phyloP scores from a whole-genome alignment of 2,113 vertebrate genomes.

The Eudyptes chrysolophus region DNA sequence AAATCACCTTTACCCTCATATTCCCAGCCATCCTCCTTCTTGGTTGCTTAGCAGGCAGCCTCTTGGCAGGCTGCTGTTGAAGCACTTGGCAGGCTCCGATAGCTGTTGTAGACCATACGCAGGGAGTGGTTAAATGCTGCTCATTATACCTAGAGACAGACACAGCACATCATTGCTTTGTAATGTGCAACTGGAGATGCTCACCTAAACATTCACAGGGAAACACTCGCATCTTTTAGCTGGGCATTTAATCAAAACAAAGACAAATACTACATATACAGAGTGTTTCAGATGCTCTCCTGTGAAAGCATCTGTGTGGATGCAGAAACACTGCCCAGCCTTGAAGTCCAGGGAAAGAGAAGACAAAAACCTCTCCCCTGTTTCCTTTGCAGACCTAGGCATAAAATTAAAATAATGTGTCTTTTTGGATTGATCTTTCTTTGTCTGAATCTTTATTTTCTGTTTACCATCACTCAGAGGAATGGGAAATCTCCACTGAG shows the following conservation, averaged over 20 bases:
- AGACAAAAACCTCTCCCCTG: neutral
- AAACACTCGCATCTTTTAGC: neutral
- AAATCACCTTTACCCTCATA: neutral
- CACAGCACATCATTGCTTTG: neutral
- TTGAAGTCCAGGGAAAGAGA: conserved; percentile 4
- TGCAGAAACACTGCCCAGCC: neutral
- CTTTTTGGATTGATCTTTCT: neutral
- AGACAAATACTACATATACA: neutral
- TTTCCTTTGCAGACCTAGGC: neutral
- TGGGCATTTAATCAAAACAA: neutral
- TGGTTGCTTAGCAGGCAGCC: conserved; percentile 34
- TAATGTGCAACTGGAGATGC: neutral
- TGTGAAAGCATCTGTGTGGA: neutral
- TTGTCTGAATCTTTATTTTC: neutral
- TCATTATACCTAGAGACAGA: neutral
- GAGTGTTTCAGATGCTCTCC: neutral
- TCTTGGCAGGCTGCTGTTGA: conserved; percentile 44
- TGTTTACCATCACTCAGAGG: neutral
- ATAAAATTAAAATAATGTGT: neutral
- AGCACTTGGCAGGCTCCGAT: conserved; percentile 29
- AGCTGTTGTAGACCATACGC: neutral
- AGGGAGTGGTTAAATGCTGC: conserved; percentile 36
- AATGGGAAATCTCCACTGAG: neutral
- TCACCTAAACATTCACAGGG: neutral
- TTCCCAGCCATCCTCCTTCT: neutral